A percentile compares a stretch with the other conserved stretches of the same genome.
These are phyloP conservation scores for Dendrolimus pini DNA, from an alignment of 2,888 invertebrate genomes.

Conservation along the genomic window DNA sequence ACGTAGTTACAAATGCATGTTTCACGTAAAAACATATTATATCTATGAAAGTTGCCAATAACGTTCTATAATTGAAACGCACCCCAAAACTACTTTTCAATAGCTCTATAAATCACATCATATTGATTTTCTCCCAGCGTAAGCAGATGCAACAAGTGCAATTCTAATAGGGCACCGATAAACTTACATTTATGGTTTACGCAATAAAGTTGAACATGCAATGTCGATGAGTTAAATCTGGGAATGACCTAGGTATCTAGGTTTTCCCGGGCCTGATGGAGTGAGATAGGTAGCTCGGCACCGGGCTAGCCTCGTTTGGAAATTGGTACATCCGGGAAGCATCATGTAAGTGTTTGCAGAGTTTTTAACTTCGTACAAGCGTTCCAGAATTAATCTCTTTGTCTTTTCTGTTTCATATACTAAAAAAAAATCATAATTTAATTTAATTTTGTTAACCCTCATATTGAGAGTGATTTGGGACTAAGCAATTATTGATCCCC, in stretches of 20 bases:
- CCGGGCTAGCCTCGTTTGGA: constrained; percentile 21
- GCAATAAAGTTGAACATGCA: constrained; percentile 37
- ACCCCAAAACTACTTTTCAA: constrained; percentile 2
- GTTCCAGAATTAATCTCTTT: background rate
- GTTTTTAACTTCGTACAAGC: background rate
- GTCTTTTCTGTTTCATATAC: no score
- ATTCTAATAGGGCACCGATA: background rate
- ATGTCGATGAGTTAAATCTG: constrained; percentile 15
- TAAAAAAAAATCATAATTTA: no score
- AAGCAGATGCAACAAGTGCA: background rate
- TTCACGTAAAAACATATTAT: no score
- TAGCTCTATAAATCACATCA: background rate
- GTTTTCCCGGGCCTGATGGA: constrained; percentile 55
- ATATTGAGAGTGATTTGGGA: no score
- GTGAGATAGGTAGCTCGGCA: constrained; percentile 46
- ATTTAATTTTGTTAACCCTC: no score
- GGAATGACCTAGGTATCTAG: constrained; percentile 43
- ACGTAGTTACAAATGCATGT: no score
- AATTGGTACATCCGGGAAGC: constrained; percentile 23
- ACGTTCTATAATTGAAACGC: background rate
- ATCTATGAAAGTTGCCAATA: no score
- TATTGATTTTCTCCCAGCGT: background rate
- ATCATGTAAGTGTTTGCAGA: background rate
- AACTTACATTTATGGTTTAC: constrained; percentile 20
- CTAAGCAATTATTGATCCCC: no score